phyloP scores from a whole-genome alignment of 2,888 invertebrate species.

The Sphecodes monilicornis region DNA sequence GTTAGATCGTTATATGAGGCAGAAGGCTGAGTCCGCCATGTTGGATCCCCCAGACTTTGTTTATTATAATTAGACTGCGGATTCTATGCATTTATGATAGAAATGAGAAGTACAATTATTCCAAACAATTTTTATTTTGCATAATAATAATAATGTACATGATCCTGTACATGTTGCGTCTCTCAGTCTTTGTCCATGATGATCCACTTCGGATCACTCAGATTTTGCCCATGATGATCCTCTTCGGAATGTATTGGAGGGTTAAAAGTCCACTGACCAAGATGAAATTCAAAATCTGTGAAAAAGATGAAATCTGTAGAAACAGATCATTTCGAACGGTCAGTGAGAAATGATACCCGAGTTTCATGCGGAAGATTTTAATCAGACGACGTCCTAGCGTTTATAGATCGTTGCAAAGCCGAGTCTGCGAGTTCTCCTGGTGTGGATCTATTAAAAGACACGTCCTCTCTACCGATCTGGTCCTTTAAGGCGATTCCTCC shows the following conservation, averaged over 20 bases:
- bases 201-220: no score
- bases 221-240: background rate
- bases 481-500: conserved; percentile 50
- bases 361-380: background rate
- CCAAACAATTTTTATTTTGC: no score
- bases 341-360: background rate
- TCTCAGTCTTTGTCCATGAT: no score
- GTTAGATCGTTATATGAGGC: no score
- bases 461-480: conserved; percentile 18
- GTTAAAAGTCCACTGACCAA: background rate
- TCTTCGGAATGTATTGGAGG: background rate
- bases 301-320: no score
- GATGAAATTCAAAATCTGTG: background rate
- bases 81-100: no score
- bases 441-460: conserved; percentile 28
- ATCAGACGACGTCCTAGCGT: background rate
- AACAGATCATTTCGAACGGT: background rate
- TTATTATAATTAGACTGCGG: no score
- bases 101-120: no score
- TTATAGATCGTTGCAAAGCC: background rate
- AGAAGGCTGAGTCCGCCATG: no score
- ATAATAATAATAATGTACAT: no score
- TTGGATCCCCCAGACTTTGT: background rate
- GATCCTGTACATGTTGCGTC: no score
- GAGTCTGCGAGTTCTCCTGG: background rate